These are phyloP conservation scores for Heliopora coerulea DNA, from an alignment of 92 coral and sea anemone genomes.

Conservation along the genomic window DNA sequence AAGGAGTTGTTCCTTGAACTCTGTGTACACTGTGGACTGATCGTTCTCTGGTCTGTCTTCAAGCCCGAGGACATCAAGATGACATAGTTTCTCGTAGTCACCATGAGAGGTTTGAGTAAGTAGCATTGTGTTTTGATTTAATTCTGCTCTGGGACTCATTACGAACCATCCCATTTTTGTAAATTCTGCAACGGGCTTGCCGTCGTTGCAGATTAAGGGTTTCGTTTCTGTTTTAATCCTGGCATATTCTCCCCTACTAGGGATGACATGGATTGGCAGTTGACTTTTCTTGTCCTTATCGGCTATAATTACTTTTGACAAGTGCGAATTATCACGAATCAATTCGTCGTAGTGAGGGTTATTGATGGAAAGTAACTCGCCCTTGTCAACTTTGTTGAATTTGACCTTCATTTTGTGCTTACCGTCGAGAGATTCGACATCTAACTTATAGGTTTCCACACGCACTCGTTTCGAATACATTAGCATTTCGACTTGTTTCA, in stretches of 20 bases:
- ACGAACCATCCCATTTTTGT: conserved; percentile 39
- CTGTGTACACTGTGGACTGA: conserved; percentile 14
- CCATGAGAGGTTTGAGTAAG: conserved; percentile 29
- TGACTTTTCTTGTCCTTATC: conserved; percentile 2
- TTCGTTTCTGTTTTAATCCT: conserved; percentile 22
- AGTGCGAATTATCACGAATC: too few relatives aligned
- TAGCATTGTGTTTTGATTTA: conserved; percentile 1
- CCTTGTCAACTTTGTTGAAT: conserved; percentile 29
- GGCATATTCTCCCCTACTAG: conserved; percentile 23
- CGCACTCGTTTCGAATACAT: conserved; percentile 44
- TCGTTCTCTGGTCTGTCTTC: too few relatives aligned
- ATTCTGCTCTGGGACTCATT: conserved; percentile 32
- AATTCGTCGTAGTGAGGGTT: too few relatives aligned
- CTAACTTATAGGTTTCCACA: conserved; percentile 44
- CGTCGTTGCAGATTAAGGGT: conserved; percentile 23
- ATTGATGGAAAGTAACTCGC: too few relatives aligned
- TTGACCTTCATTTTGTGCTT: conserved; percentile 8
- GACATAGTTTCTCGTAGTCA: too few relatives aligned
- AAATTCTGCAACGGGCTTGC: conserved; percentile 37
- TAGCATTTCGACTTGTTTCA: conserved; percentile 55
- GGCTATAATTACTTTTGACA: too few relatives aligned
- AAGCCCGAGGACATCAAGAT: too few relatives aligned
- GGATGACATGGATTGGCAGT: conserved; percentile 34
- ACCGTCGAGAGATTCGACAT: conserved; percentile 3
- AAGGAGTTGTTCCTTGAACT: conserved; percentile 39